phyloP scores from a whole-genome alignment of 1,140 invertebrate genomes.

The Drosophila biarmipes region DNA sequence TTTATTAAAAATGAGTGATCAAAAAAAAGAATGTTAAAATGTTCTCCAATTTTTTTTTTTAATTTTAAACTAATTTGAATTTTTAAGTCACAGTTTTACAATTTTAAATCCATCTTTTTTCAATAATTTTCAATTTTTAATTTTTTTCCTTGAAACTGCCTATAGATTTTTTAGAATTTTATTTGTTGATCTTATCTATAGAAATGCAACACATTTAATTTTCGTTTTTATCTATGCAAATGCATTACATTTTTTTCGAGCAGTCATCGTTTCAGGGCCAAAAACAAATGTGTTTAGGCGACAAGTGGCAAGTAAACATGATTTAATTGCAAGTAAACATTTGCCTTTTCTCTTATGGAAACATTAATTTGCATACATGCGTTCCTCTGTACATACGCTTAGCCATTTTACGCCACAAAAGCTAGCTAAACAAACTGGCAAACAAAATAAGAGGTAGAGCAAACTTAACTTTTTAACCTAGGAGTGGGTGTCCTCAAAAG shows the following conservation, averaged over 20 bases:
- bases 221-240: background rate
- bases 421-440: background rate
- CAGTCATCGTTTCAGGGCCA: background rate
- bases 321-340: slow-evolving; percentile 55
- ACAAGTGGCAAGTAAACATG: slow-evolving; percentile 45
- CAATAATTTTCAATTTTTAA: too few relatives aligned
- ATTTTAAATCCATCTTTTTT: too few relatives aligned
- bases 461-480: slow-evolving; percentile 1
- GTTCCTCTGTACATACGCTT: background rate
- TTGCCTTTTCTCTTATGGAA: slow-evolving; percentile 34
- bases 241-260: background rate
- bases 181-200: too few relatives aligned
- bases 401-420: slow-evolving; percentile 16
- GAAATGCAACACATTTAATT: background rate
- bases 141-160: too few relatives aligned
- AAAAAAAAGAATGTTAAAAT: too few relatives aligned
- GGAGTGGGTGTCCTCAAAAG: background rate
- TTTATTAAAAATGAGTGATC: too few relatives aligned
- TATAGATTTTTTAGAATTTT: too few relatives aligned
- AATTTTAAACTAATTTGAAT: too few relatives aligned
- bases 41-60: too few relatives aligned
- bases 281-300: slow-evolving; percentile 24
- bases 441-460: slow-evolving; percentile 3
- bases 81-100: too few relatives aligned
- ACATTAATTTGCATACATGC: slow-evolving; percentile 40